phyloP scores from a whole-genome alignment of 1,140 invertebrate genomes.

The Capitella teleta region DNA sequence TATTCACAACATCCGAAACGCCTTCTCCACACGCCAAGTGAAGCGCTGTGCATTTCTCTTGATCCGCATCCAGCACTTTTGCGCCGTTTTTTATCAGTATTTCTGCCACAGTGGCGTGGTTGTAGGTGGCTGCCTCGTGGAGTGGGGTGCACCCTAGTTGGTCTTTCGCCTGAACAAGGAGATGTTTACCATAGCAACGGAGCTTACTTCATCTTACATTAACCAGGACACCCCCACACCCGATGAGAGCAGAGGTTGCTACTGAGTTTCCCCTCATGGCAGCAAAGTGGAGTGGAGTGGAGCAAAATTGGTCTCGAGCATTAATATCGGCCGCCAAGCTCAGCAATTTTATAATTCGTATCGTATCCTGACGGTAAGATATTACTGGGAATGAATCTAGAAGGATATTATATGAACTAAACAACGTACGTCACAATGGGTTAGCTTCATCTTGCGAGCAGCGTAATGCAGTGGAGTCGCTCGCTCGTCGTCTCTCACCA shows the following conservation, averaged over 20 bases:
- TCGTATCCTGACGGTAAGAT: background rate
- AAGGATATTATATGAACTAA: background rate
- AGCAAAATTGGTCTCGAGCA: slow-evolving; percentile 22
- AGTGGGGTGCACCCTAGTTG: slow-evolving; percentile 25
- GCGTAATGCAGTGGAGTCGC: slow-evolving; percentile 30
- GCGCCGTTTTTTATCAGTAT: slow-evolving; percentile 9
- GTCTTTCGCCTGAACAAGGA: slow-evolving; percentile 26
- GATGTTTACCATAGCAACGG: no score
- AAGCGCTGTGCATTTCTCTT: slow-evolving; percentile 19
- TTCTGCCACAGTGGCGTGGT: slow-evolving; percentile 16
- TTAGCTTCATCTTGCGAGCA: slow-evolving; percentile 23
- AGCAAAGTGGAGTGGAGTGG: slow-evolving; percentile 32
- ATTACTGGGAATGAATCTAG: background rate
- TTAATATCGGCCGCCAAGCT: slow-evolving; percentile 26
- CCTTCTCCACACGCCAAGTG: slow-evolving; percentile 17
- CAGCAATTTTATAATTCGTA: slow-evolving; percentile 10
- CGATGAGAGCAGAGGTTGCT: slow-evolving; percentile 20
- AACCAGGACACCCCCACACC: slow-evolving; percentile 17
- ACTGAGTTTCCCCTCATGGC: slow-evolving; percentile 29
- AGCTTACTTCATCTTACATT: slow-evolving; percentile 22
- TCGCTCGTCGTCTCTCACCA: background rate
- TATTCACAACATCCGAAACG: no score
- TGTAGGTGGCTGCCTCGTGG: slow-evolving; percentile 25
- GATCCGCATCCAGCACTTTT: slow-evolving; percentile 17
- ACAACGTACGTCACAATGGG: background rate